A percentile compares a stretch with the other conserved stretches of the same genome.
These are phyloP conservation scores for Meleagris gallopavo DNA, from an alignment of 2,113 vertebrate genomes.

Conservation along the genomic window DNA sequence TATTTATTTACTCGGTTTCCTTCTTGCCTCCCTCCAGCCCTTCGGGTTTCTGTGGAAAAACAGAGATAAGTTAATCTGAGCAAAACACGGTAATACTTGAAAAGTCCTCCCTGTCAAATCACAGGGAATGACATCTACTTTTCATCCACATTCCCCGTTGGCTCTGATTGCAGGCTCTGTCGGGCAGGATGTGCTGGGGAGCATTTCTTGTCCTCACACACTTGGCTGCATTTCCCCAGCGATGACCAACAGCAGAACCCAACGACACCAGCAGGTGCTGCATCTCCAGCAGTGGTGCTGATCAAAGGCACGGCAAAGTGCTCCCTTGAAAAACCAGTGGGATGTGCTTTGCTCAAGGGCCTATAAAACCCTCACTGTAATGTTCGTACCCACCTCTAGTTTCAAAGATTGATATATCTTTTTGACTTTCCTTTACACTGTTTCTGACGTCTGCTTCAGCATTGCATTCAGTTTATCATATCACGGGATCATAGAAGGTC, in stretches of 20 bases:
- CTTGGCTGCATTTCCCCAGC: not conserved
- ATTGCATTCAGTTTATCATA: not conserved
- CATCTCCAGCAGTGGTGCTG: rapidly evolving
- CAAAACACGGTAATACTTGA: not conserved
- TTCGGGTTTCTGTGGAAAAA: not conserved
- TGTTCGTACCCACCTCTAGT: not conserved
- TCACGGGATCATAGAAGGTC: not conserved
- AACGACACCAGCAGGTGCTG: not conserved
- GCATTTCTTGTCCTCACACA: not conserved
- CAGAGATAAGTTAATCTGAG: slow-evolving; percentile 44
- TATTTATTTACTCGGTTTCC: not conserved
- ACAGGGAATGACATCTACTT: not conserved
- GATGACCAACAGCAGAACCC: not conserved
- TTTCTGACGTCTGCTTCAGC: not conserved
- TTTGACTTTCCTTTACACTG: rapidly evolving
- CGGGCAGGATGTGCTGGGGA: not conserved
- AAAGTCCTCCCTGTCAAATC: not conserved
- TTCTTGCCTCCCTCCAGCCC: slow-evolving; percentile 17
- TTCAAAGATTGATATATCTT: not conserved
- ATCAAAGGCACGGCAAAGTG: not conserved
- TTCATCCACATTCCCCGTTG: not conserved
- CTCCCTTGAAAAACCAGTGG: not conserved
- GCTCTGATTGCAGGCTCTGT: not conserved
- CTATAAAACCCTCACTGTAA: no score
- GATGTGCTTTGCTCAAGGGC: not conserved